Base-by-base conservation (phyloP, 2,797 vertebrate genomes). In the Clamator glandarius region DNA sequence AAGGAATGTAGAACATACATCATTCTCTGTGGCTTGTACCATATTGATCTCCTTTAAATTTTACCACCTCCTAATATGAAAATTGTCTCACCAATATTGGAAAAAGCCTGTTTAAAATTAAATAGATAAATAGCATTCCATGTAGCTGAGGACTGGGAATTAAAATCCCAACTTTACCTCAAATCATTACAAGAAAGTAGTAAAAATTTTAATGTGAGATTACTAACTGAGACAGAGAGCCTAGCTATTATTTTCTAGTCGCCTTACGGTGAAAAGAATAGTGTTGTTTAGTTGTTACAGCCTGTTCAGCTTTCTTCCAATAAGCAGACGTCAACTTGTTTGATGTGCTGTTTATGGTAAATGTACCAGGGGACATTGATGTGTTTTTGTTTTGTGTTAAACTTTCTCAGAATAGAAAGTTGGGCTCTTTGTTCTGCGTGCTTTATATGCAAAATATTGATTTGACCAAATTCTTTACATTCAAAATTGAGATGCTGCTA, bases 401-500 rank as follows among this genome's bases (percentile, higher is more conserved):
- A 76, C 41, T 62, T 91, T 63, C 44, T 86, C 63, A 77, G 44
- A 84, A 93, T 79, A 82, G 82, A 76, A 76, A 94, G 70, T 26
- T 24, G n/a, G 55, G 73, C 2, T 19, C 77, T 93, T 94, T 88
- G 33, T 79, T 84, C 61, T 48, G 39, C 36, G 88, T 82, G 42
- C 63, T 88, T 82, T 72, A 74, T 64, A 84, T 76, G 63, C 74
- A 87, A 52, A 79, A 55, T 69, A 76, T 63, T 84, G 66, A 87
- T 94, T 78, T 91, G 76, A 74, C 59, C 67, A 84, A 94, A 96
- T 84, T 82, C 59, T 68, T 82, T 58, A 57, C 44, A 70, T 67
- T 67, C 57, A 84, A 78, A 88, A 81, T 73, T 46, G 42, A 58
- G 48, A 88, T 70, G 83, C 89, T 90, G 84, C 83, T 89, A 90